Evolutionary conservation across 2,113 vertebrate species (phyloP).

Genomic region (Macrotis lagotis): DNA sequence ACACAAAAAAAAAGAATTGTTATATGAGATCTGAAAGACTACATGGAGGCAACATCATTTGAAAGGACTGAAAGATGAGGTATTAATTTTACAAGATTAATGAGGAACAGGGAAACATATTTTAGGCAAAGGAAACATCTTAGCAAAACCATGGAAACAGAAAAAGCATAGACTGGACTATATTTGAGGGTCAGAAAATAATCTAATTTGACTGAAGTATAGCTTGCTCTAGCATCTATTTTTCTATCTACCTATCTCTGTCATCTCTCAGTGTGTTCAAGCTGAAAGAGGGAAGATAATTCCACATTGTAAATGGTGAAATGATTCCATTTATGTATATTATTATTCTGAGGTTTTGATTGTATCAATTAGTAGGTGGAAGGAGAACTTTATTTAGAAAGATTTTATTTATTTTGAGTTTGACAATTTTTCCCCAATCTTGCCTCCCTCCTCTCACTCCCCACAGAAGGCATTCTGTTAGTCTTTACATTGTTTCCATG

Average conservation of each 20-base stretch:
- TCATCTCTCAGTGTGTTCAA: too few relatives aligned
- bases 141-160: neutral
- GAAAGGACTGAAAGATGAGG: neutral
- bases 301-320: neutral
- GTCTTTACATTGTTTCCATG: too few relatives aligned
- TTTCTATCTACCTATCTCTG: too few relatives aligned
- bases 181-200: neutral
- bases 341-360: too few relatives aligned
- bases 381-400: too few relatives aligned
- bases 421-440: too few relatives aligned
- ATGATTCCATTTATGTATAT: too few relatives aligned
- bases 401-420: too few relatives aligned
- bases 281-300: neutral
- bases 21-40: neutral
- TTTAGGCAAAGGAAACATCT: neutral
- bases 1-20: neutral
- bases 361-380: too few relatives aligned
- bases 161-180: neutral
- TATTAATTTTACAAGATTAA: neutral
- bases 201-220: neutral
- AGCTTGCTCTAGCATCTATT: too few relatives aligned
- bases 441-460: too few relatives aligned
- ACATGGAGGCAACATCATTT: neutral
- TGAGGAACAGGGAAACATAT: neutral
- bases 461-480: too few relatives aligned